A percentile compares a stretch with the other conserved stretches of the same genome.
Conservation (phyloP, 2,113 vertebrate species). For the Dinomys branickii region DNA sequence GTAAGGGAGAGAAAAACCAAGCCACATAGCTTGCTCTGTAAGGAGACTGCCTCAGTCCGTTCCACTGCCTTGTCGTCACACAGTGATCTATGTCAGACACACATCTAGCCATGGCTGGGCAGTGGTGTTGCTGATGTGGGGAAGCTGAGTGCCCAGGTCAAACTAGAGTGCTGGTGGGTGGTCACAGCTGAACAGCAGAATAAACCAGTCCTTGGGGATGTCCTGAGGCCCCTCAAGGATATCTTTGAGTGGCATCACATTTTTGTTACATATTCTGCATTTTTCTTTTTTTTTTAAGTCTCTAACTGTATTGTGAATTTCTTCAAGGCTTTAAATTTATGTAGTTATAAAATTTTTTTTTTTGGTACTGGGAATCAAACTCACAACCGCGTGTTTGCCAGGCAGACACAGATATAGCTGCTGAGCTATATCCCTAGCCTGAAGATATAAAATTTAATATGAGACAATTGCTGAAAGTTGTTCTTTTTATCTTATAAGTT, state of each 20-base stretch:
- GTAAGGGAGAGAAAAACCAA: neutral
- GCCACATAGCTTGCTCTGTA: neutral
- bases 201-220: neutral
- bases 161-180: accelerated
- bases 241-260: neutral
- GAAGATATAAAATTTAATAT: neutral
- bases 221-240: neutral
- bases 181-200: neutral
- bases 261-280: neutral
- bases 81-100: neutral
- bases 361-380: too few species aligned
- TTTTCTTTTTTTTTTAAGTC: neutral
- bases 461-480: slow-evolving; percentile 13
- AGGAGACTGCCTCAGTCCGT: neutral
- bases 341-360: neutral
- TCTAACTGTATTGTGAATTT: slow-evolving; percentile 36
- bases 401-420: too few species aligned
- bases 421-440: too few species aligned
- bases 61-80: neutral
- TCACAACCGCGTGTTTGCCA: too few species aligned
- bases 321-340: slow-evolving; percentile 16
- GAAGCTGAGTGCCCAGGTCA: neutral
- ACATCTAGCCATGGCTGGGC: neutral
- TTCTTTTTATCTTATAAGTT: neutral
- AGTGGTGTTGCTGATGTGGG: neutral